Evolutionary conservation across 2,888 invertebrate species (phyloP).

Genomic region (Bugulina stolonifera): DNA sequence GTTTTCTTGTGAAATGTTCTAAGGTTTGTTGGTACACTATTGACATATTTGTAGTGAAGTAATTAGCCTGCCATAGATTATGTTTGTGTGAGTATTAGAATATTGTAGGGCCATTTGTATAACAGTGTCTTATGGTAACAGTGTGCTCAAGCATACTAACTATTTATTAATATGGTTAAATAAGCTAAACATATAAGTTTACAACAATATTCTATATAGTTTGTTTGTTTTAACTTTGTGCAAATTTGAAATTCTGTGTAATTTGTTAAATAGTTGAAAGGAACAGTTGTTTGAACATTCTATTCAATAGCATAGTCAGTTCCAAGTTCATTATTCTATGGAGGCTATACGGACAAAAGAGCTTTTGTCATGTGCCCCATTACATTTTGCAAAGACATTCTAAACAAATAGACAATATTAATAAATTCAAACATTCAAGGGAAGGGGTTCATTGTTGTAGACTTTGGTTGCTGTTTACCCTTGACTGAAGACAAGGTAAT

Average conservation of each 20-base stretch:
- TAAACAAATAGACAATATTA: not conserved
- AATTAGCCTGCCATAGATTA: too few species aligned
- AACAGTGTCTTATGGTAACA: not conserved
- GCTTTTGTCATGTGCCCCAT: not conserved
- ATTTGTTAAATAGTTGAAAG: conserved; percentile 8
- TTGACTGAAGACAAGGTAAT: too few species aligned
- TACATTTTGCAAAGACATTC: not conserved
- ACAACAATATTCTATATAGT: not conserved
- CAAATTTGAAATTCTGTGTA: conserved; percentile 17
- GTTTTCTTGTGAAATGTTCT: too few species aligned
- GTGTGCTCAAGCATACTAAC: not conserved
- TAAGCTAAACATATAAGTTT: not conserved
- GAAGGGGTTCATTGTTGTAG: too few species aligned
- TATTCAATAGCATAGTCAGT: not conserved
- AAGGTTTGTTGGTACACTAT: too few species aligned
- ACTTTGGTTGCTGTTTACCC: too few species aligned
- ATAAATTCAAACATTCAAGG: not conserved
- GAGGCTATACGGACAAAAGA: conserved; percentile 5
- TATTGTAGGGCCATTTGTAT: too few species aligned
- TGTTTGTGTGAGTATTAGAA: too few species aligned
- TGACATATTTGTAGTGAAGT: too few species aligned
- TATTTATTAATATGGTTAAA: conserved; percentile 22
- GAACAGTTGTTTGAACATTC: not conserved
- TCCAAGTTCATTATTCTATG: not conserved
- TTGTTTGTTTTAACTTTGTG: conserved; percentile 21